Percentiles rank a stretch among this genome's conserved stretches.
Conservation (phyloP, 1,140 invertebrate genomes). For the Aphis gossypii region DNA sequence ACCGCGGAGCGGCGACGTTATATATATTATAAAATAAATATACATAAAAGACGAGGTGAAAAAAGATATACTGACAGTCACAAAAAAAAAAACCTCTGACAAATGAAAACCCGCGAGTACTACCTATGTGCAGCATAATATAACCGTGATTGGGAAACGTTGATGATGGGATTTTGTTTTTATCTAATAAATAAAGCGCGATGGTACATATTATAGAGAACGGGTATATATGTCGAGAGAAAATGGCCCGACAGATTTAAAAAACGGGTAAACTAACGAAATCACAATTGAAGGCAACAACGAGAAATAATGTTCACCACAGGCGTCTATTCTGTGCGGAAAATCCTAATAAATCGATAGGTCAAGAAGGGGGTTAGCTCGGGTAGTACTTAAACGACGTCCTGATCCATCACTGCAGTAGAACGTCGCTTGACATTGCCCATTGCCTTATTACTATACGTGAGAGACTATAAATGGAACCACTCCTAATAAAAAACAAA, state of each 20-base stretch:
- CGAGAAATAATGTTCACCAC: constrained; percentile 22
- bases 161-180: constrained; percentile 7
- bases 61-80: constrained; percentile 4
- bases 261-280: constrained; percentile 32
- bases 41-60: background rate
- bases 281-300: constrained; percentile 22
- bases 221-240: background rate
- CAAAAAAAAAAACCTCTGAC: background rate
- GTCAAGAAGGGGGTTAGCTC: constrained; percentile 36
- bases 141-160: background rate
- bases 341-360: constrained; percentile 44
- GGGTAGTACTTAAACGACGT: constrained; percentile 35
- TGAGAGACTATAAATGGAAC: background rate
- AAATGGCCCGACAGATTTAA: constrained; percentile 10
- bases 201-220: background rate
- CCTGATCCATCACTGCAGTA: constrained; percentile 17
- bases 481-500: constrained; percentile 10
- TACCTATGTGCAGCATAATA: background rate
- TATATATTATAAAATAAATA: constrained; percentile 19
- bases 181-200: constrained; percentile 35
- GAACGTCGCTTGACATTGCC: constrained; percentile 4
- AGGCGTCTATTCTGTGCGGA: background rate
- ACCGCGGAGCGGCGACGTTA: background rate
- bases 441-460: background rate
- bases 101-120: background rate